phyloP scores from a whole-genome alignment of 2,113 vertebrate genomes.

The Cyanoderma ruficeps region DNA sequence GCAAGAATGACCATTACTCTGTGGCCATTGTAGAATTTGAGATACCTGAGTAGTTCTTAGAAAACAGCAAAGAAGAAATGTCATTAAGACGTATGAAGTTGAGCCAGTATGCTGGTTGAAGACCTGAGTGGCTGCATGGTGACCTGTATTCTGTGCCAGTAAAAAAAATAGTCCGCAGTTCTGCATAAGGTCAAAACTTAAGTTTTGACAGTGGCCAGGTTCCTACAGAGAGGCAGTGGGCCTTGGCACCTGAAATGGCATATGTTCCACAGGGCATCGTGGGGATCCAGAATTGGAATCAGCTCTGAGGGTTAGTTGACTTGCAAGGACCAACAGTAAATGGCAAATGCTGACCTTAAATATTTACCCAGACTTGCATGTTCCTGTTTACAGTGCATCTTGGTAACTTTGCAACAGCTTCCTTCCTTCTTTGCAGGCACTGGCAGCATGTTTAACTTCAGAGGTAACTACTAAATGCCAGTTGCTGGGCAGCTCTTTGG shows the following conservation, averaged over 20 bases:
- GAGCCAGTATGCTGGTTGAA: background rate
- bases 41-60: background rate
- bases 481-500: background rate
- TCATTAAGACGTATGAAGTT: background rate
- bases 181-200: background rate
- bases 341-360: constrained; percentile 34
- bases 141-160: background rate
- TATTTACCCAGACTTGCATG: background rate
- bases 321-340: background rate
- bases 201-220: background rate
- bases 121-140: background rate
- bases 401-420: constrained; percentile 40
- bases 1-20: background rate
- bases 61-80: background rate
- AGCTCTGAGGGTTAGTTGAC: background rate
- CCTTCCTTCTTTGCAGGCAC: background rate
- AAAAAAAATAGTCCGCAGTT: background rate
- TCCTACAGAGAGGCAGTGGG: background rate
- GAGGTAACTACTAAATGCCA: background rate
- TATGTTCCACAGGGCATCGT: background rate
- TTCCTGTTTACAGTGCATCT: constrained; percentile 7
- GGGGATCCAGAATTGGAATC: background rate
- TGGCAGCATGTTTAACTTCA: background rate
- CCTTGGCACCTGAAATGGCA: background rate
- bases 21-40: background rate